phyloP scores from a whole-genome alignment of 2,797 vertebrate genomes.

The Oreonectes daqikongensis region DNA sequence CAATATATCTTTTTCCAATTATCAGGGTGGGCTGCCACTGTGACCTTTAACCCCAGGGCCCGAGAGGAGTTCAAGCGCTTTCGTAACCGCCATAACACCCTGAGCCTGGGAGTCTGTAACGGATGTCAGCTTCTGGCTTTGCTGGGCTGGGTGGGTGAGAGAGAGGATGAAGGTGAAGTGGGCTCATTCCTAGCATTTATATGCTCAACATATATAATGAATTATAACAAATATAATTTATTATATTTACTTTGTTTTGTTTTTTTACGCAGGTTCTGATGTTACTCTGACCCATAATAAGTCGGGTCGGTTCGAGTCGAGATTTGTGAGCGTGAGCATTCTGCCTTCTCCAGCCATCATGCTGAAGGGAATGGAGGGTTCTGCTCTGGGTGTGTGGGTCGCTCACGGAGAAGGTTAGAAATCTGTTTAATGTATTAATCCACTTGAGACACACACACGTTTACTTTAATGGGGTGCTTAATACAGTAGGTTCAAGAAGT shows the following conservation, averaged over 20 bases:
- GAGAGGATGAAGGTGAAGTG: constrained; percentile 49
- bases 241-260: neutral
- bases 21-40: constrained; percentile 89
- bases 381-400: constrained; percentile 88
- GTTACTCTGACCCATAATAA: constrained; percentile 84
- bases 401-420: constrained; percentile 89
- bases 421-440: neutral
- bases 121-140: constrained; percentile 91
- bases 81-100: constrained; percentile 78
- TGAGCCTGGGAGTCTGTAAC: constrained; percentile 92
- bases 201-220: neutral
- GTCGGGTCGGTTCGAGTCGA: constrained; percentile 88
- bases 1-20: neutral
- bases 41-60: constrained; percentile 79
- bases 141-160: constrained; percentile 87
- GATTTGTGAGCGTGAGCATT: constrained; percentile 84
- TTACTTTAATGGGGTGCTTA: too few relatives aligned
- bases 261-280: constrained; percentile 64
- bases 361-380: constrained; percentile 87
- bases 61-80: constrained; percentile 82
- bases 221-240: neutral
- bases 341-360: constrained; percentile 82
- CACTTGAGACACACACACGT: neutral
- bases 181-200: neutral
- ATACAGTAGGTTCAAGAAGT: too few relatives aligned